These are phyloP conservation scores for Morpho achilles DNA, from an alignment of 2,888 invertebrate species.

Conservation along the genomic window DNA sequence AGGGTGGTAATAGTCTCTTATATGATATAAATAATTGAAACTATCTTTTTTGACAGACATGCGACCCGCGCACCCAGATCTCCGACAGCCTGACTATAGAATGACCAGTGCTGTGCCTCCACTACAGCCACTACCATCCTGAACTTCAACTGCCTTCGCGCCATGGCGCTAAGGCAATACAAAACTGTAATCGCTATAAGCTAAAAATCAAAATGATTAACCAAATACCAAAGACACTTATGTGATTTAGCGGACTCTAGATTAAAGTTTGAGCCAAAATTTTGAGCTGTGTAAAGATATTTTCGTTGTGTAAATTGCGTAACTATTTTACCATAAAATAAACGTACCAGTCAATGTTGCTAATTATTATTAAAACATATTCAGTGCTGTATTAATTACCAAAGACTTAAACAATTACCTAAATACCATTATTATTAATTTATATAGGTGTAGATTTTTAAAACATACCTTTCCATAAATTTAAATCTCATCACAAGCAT, in stretches of 20 bases:
- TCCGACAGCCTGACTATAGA: conserved; percentile 64
- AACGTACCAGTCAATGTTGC: neutral
- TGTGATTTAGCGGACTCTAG: conserved; percentile 5
- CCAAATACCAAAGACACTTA: conserved; percentile 17
- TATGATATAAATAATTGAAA: too few relatives aligned
- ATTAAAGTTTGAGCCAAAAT: neutral
- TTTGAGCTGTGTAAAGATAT: neutral
- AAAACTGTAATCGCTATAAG: neutral
- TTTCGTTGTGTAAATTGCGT: neutral
- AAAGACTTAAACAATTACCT: neutral
- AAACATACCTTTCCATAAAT: too few relatives aligned
- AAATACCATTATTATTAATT: too few relatives aligned
- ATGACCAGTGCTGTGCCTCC: conserved; percentile 55
- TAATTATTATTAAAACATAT: neutral
- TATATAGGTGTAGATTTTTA: too few relatives aligned
- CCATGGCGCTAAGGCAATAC: conserved; percentile 68
- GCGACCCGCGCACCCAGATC: conserved; percentile 54
- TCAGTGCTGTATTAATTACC: neutral
- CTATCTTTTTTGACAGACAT: conserved; percentile 43
- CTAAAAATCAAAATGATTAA: conserved; percentile 3
- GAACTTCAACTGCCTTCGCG: conserved; percentile 72
- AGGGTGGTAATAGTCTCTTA: too few relatives aligned
- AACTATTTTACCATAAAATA: neutral
- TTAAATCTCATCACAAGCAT: too few relatives aligned
- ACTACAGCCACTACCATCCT: conserved; percentile 66